A percentile compares a stretch with the other conserved stretches of the same genome.
Conservation (phyloP, 30 jellyfish, hydroid and myxozoan species). For the Turritopsis rubra region DNA sequence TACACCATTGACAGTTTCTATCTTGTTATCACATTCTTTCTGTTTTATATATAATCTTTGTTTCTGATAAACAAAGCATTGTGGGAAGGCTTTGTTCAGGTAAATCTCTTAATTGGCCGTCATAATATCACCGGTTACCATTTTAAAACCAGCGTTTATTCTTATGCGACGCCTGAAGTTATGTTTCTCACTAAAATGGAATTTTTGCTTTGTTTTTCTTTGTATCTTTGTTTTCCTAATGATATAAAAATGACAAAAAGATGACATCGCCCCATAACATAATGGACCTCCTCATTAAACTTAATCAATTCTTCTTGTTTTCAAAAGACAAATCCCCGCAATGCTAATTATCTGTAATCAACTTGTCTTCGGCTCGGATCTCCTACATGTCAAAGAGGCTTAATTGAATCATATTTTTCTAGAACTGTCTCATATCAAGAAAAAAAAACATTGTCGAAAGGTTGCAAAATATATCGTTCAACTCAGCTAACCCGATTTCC, state of each 20-base stretch:
- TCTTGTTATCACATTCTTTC: background rate
- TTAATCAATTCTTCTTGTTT: no score
- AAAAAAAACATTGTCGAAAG: no score
- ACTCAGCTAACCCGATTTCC: no score
- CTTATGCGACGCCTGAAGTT: background rate
- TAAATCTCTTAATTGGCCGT: background rate
- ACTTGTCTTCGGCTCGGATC: background rate
- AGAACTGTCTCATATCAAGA: no score
- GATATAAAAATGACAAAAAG: no score
- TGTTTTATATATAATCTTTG: no score
- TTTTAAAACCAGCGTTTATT: background rate
- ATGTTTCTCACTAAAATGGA: background rate
- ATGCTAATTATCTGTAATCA: background rate
- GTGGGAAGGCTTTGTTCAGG: background rate
- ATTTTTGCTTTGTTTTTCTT: background rate
- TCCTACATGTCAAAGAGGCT: background rate
- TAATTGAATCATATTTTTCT: background rate
- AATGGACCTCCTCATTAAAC: no score
- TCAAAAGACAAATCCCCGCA: no score
- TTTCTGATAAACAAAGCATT: background rate
- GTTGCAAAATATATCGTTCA: no score
- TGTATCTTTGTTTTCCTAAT: no score
- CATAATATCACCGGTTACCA: background rate
- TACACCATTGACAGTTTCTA: background rate
- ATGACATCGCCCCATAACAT: no score